Conservation (phyloP, 2,888 invertebrate species). For the Ornithoptera alexandrae region DNA sequence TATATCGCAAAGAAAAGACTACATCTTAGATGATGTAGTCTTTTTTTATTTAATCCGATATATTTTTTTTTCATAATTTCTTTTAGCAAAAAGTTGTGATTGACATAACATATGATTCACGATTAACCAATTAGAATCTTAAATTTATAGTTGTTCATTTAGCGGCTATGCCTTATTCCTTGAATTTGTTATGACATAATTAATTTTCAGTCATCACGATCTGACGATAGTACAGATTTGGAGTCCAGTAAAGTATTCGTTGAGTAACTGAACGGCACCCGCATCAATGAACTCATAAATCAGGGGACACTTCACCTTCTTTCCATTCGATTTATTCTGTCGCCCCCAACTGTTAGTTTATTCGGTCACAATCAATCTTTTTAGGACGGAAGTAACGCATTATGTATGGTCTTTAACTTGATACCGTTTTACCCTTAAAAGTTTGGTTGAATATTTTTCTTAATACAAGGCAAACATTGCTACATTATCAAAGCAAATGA, state of each 20-base stretch:
- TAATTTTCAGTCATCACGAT: no score
- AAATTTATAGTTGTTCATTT: no score
- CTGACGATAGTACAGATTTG: slow-evolving; percentile 3
- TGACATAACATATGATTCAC: no score
- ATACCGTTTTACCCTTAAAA: background rate
- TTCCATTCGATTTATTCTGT: slow-evolving; percentile 14
- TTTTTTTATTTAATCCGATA: no score
- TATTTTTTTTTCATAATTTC: no score
- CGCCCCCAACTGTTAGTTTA: background rate
- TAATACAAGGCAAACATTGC: background rate
- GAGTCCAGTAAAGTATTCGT: slow-evolving; percentile 30
- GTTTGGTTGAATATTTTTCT: background rate
- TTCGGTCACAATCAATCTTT: slow-evolving; percentile 20
- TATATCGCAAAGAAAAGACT: no score
- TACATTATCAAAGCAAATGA: background rate
- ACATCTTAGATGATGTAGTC: no score
- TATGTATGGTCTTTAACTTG: background rate
- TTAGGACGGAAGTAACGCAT: slow-evolving; percentile 14
- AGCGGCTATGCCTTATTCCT: no score
- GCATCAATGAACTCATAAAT: slow-evolving; percentile 30
- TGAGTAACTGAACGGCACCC: slow-evolving; percentile 30
- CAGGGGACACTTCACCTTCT: slow-evolving; percentile 22
- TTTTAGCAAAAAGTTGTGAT: no score
- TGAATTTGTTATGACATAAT: no score
- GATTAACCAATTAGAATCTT: no score